These are phyloP conservation scores for Anarhynchus alexandrinus DNA, from an alignment of 2,113 vertebrate genomes.

Conservation along the genomic window DNA sequence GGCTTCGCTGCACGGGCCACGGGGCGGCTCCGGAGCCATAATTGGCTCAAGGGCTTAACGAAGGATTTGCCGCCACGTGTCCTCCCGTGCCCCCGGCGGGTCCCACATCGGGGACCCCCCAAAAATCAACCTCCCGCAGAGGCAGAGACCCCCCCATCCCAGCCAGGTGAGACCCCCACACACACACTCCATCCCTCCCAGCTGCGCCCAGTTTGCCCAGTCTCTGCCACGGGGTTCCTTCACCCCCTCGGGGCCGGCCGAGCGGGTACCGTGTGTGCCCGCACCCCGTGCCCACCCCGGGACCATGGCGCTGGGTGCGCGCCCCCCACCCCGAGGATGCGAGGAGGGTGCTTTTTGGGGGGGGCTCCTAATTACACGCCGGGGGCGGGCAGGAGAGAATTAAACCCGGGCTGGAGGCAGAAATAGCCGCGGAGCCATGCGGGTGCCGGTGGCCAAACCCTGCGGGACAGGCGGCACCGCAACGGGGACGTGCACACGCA, in stretches of 20 bases:
- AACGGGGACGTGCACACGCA: fast-evolving
- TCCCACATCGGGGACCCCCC: neutral
- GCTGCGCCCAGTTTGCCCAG: neutral
- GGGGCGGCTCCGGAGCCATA: neutral
- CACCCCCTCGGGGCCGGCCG: too few relatives aligned
- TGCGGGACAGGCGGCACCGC: neutral
- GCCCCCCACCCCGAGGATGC: neutral
- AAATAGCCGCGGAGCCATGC: neutral
- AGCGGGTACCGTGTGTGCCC: neutral
- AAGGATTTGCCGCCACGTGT: neutral
- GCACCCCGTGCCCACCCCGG: neutral
- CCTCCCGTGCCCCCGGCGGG: neutral
- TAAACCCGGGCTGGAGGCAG: constrained; percentile 5
- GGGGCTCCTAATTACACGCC: neutral
- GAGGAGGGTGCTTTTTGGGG: neutral
- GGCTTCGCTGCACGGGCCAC: neutral
- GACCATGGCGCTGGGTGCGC: neutral
- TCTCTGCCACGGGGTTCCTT: neutral
- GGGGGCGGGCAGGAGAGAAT: neutral
- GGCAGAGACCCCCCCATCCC: neutral
- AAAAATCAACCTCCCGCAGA: neutral
- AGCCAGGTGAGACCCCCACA: fast-evolving
- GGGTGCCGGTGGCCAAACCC: neutral
- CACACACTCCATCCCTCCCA: neutral
- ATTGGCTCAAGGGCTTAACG: neutral